phyloP scores from a whole-genome alignment of 2,113 vertebrate genomes.

The Pimephales promelas region DNA sequence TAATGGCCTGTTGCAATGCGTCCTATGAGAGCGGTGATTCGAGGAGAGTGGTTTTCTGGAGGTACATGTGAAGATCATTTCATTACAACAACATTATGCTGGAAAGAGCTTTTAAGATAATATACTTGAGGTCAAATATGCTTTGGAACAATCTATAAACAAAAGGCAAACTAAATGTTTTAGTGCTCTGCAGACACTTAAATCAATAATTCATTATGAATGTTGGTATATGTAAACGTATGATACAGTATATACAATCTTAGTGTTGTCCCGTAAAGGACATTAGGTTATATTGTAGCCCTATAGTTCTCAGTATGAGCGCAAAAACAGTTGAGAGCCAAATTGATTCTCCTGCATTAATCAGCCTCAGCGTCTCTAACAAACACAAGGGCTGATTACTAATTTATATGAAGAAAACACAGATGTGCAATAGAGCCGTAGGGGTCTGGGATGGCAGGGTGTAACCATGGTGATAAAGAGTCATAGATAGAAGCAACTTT shows the following conservation, averaged over 20 bases:
- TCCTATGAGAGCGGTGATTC: not conserved
- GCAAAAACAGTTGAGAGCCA: slow-evolving; percentile 5
- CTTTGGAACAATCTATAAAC: slow-evolving; percentile 15
- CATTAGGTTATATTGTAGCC: not conserved
- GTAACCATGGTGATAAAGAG: slow-evolving; percentile 46
- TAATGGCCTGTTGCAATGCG: not conserved
- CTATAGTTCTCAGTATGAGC: not conserved
- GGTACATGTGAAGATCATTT: slow-evolving; percentile 20
- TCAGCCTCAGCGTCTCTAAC: slow-evolving; percentile 9
- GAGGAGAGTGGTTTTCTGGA: slow-evolving; percentile 8
- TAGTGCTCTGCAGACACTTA: not conserved
- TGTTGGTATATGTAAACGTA: not conserved
- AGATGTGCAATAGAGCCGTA: slow-evolving; percentile 39
- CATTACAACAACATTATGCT: slow-evolving; percentile 24
- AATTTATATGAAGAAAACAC: slow-evolving; percentile 51
- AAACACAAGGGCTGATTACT: slow-evolving; percentile 36
- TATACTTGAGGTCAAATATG: slow-evolving; percentile 27
- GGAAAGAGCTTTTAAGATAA: slow-evolving; percentile 37
- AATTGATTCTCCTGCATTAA: slow-evolving; percentile 20
- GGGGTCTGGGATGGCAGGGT: slow-evolving; percentile 38
- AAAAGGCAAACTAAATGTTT: slow-evolving; percentile 2
- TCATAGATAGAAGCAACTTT: slow-evolving; percentile 39
- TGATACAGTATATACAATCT: not conserved
- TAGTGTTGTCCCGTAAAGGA: not conserved
- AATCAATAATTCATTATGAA: slow-evolving; percentile 20